A percentile compares a stretch with the other conserved stretches of the same genome.
phyloP scores from a whole-genome alignment of 2,888 invertebrate genomes.

The Druceiella hillmani region DNA sequence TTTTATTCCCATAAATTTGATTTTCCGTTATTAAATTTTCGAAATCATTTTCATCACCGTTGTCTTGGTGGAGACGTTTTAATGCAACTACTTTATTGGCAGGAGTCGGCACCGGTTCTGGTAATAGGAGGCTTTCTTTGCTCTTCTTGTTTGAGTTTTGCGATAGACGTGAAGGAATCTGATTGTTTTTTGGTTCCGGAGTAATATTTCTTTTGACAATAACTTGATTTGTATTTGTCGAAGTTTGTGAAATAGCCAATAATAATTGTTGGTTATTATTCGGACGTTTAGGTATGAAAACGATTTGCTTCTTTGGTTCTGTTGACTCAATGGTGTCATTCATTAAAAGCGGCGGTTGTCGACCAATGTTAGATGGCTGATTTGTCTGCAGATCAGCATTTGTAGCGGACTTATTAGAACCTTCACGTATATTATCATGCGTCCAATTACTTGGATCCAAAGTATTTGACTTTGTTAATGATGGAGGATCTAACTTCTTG shows the following conservation, averaged over 20 bases:
- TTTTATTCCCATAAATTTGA: conserved; percentile 52
- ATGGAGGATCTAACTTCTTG: too few species aligned
- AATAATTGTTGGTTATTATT: conserved; percentile 38
- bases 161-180: conserved; percentile 46
- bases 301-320: conserved; percentile 41
- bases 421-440: too few species aligned
- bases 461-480: too few species aligned
- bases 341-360: too few species aligned
- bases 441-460: too few species aligned
- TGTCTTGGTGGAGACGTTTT: conserved; percentile 45
- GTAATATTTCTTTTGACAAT: conserved; percentile 33
- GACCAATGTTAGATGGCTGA: too few species aligned
- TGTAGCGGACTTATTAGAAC: too few species aligned
- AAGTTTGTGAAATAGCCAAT: conserved; percentile 34
- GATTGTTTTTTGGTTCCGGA: conserved; percentile 45
- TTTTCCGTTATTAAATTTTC: conserved; percentile 52
- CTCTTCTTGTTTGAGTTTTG: conserved; percentile 39
- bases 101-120: too few species aligned
- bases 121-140: conserved; percentile 38
- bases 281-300: conserved; percentile 41
- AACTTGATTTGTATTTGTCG: conserved; percentile 39
- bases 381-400: too few species aligned
- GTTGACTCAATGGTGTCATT: too few species aligned
- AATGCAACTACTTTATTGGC: conserved; percentile 44
- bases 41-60: conserved; percentile 49